A percentile compares a stretch with the other conserved stretches of the same genome.
Evolutionary conservation across 2,113 vertebrate genomes (phyloP).

Genomic region (Plotosus lineatus): DNA sequence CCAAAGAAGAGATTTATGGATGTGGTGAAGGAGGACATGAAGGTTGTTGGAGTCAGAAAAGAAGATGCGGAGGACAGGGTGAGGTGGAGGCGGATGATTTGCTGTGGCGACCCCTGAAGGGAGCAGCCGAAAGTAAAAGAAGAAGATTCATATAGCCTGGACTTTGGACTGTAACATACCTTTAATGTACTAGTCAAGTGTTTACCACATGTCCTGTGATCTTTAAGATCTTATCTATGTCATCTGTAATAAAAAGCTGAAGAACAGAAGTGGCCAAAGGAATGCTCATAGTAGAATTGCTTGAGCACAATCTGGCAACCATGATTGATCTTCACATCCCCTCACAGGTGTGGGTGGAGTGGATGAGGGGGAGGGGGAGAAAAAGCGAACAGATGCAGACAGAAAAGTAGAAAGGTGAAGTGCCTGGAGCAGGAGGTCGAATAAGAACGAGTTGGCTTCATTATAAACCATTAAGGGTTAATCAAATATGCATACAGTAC

Average conservation of each 20-base stretch:
- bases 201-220: neutral
- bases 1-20: too few relatives aligned
- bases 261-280: neutral
- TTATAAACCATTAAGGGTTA: neutral
- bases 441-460: neutral
- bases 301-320: neutral
- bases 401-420: neutral
- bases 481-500: neutral
- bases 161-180: neutral
- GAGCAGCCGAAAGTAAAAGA: too few relatives aligned
- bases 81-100: too few relatives aligned
- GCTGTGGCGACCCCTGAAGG: too few relatives aligned
- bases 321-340: neutral
- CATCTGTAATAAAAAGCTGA: neutral
- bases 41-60: too few relatives aligned
- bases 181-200: neutral
- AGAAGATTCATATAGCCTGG: too few relatives aligned
- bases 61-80: too few relatives aligned
- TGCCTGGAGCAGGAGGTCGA: neutral
- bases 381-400: neutral
- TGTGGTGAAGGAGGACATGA: too few relatives aligned
- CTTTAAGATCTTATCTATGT: neutral
- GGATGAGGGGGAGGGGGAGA: slow-evolving; percentile 3
- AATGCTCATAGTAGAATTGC: neutral
- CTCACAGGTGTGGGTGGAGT: neutral